These are phyloP conservation scores for Sciaenops ocellatus DNA, from an alignment of 2,797 vertebrate genomes.

Conservation along the genomic window DNA sequence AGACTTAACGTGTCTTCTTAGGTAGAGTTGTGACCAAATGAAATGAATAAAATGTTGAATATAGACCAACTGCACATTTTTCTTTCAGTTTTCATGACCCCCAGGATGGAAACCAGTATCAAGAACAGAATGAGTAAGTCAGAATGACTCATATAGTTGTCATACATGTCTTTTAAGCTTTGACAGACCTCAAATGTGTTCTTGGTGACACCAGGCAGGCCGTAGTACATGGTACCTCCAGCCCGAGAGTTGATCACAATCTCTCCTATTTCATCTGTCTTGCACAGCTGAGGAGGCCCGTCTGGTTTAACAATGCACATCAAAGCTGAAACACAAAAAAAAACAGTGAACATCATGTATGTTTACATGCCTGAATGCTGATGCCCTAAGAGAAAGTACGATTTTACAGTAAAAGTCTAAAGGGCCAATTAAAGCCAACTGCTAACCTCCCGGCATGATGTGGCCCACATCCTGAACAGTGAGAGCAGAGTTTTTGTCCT, in stretches of 20 bases:
- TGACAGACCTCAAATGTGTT: slow-evolving; percentile 94
- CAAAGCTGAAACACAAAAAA: slow-evolving; percentile 84
- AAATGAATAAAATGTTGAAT: not conserved
- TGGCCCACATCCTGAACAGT: slow-evolving; percentile 98
- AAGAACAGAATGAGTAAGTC: not conserved
- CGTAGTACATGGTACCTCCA: slow-evolving; percentile 96
- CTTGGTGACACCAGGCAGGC: slow-evolving; percentile 95
- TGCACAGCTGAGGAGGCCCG: slow-evolving; percentile 94
- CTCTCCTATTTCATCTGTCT: slow-evolving; percentile 97
- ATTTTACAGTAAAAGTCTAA: no score
- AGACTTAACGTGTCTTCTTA: not conserved
- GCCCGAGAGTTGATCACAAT: slow-evolving; percentile 95
- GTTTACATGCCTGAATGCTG: not conserved
- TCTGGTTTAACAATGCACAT: slow-evolving; percentile 98
- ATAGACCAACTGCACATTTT: no score
- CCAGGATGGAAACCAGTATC: no score
- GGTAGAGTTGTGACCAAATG: not conserved
- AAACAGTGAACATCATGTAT: not conserved
- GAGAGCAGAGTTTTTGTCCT: slow-evolving; percentile 98
- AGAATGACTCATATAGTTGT: not conserved
- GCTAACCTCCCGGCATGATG: slow-evolving; percentile 97
- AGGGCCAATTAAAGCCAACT: slow-evolving; percentile 1
- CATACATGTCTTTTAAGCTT: not conserved
- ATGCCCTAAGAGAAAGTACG: not conserved
- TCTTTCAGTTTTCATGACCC: no score